These are phyloP conservation scores for Sciurus niger DNA, from an alignment of 2,113 vertebrate genomes.

Conservation along the genomic window DNA sequence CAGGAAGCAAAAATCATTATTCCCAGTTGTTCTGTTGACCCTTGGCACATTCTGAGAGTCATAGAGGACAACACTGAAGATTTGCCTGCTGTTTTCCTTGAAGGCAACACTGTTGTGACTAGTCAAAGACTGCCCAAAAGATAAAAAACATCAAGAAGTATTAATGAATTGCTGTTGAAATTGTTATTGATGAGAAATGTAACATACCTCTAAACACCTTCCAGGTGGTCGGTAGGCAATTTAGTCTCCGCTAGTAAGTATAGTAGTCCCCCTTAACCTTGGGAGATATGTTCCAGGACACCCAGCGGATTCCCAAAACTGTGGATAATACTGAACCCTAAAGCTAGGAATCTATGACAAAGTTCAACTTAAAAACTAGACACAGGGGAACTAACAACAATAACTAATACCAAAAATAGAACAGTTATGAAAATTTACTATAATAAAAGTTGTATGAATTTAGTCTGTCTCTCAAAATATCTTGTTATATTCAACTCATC, in stretches of 20 bases:
- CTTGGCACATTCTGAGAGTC: slow-evolving; percentile 87
- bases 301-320: not conserved
- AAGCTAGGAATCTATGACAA: not conserved
- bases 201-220: not conserved
- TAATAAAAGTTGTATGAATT: not conserved
- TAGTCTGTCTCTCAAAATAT: not conserved
- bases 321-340: not conserved
- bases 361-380: not conserved
- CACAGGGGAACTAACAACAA: not conserved
- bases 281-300: not conserved
- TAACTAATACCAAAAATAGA: not conserved
- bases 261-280: too few species aligned
- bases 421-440: not conserved
- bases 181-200: not conserved
- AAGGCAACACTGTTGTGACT: slow-evolving; percentile 77
- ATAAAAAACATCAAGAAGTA: not conserved
- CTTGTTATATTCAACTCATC: not conserved
- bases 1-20: slow-evolving; percentile 85
- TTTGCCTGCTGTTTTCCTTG: slow-evolving; percentile 87
- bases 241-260: not conserved
- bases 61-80: slow-evolving; percentile 83
- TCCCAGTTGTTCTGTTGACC: slow-evolving; percentile 88
- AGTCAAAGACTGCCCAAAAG: not conserved
- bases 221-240: not conserved
- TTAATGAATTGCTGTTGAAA: not conserved